Conservation (phyloP, 2,797 vertebrate genomes). For the Toxotes lorentzi region DNA sequence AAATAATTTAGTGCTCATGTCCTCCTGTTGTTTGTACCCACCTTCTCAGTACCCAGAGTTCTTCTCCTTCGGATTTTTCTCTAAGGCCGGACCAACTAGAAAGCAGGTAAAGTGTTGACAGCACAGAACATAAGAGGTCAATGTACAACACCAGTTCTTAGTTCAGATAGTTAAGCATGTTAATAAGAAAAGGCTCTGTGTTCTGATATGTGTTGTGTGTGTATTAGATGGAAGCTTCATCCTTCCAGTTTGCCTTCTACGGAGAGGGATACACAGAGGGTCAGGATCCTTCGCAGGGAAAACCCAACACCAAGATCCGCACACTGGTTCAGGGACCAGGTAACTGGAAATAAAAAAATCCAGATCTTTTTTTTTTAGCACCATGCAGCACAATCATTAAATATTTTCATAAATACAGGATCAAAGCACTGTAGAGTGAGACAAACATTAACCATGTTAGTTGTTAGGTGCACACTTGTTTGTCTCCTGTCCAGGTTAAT, state of each 20-base stretch:
- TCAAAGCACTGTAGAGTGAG: not conserved
- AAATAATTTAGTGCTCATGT: conserved; percentile 9
- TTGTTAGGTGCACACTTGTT: not conserved
- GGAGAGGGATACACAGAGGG: conserved; percentile 93
- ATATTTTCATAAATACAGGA: not conserved
- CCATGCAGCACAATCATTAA: not conserved
- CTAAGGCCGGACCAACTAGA: conserved; percentile 92
- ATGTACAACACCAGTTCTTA: not conserved
- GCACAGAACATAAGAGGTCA: not conserved
- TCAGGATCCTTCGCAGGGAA: conserved; percentile 84
- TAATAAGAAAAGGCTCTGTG: not conserved
- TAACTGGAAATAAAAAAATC: conserved; percentile 60
- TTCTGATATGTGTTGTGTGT: conserved; percentile 13
- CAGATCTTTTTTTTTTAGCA: not conserved
- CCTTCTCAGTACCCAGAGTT: conserved; percentile 90
- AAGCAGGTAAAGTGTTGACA: conserved; percentile 89
- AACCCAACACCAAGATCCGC: conserved; percentile 92
- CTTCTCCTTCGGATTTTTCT: conserved; percentile 94
- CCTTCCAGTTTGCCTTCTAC: conserved; percentile 92
- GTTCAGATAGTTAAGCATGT: not conserved
- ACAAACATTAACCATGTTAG: not conserved
- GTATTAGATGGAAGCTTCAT: conserved; percentile 89
- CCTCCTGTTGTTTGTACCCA: not conserved
- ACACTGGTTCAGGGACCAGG: conserved; percentile 95
- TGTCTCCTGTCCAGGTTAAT: not conserved